phyloP scores from a whole-genome alignment of 2,113 vertebrate genomes.

The Taxidea taxus region DNA sequence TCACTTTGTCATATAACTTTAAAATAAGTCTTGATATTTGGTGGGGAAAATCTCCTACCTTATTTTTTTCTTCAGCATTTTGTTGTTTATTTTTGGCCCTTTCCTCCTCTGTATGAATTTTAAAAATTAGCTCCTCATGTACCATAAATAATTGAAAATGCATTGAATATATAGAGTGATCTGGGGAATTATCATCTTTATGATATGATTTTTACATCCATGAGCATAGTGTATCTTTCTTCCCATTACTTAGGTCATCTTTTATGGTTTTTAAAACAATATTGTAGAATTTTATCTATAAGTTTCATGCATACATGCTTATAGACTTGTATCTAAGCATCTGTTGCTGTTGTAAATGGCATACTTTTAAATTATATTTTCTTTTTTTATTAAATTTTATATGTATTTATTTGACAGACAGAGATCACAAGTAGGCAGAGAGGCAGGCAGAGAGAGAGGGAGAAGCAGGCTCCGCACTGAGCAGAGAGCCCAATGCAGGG shows the following conservation, averaged over 20 bases:
- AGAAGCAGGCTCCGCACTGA: too few relatives aligned
- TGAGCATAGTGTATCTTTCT: neutral
- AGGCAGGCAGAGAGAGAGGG: too few relatives aligned
- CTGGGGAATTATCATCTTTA: neutral
- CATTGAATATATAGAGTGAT: neutral
- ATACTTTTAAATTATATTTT: neutral
- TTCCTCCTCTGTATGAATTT: neutral
- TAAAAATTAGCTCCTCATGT: neutral
- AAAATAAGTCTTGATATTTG: neutral
- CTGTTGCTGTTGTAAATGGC: neutral
- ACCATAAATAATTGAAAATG: neutral
- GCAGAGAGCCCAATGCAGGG: too few relatives aligned
- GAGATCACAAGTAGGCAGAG: too few relatives aligned
- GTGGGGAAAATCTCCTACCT: neutral
- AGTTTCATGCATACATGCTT: neutral
- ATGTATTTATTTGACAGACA: too few relatives aligned
- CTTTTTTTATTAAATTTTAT: too few relatives aligned
- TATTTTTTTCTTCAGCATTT: constrained; percentile 9
- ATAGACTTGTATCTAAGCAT: neutral
- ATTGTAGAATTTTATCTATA: neutral
- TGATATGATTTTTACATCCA: neutral
- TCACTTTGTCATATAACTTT: neutral
- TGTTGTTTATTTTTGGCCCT: neutral
- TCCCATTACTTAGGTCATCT: neutral
- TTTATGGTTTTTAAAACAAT: neutral